Percentiles rank a stretch among this genome's conserved stretches.
Conservation (phyloP, 1,140 invertebrate species). For the Anoplophora glabripennis region DNA sequence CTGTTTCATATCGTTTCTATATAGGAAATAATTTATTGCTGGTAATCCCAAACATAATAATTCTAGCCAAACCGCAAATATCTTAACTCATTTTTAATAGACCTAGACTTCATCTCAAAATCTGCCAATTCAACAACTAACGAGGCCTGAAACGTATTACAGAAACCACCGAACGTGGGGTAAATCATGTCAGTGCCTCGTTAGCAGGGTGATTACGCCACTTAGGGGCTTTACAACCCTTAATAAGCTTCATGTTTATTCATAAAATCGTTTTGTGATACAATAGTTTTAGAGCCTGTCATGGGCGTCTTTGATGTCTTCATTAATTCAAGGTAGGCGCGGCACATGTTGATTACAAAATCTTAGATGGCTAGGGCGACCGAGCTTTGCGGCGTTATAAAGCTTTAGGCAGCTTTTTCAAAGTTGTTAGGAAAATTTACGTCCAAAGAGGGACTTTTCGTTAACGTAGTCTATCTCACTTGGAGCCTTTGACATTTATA, state of each 20-base stretch:
- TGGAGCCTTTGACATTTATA: no score
- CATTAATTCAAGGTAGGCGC: constrained; percentile 25
- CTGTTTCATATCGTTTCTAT: no score
- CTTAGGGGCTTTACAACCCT: constrained; percentile 5
- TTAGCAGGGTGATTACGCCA: constrained; percentile 10
- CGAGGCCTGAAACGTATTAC: no score
- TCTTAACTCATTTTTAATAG: no score
- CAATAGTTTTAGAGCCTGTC: constrained; percentile 23
- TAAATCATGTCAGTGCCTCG: constrained; percentile 10
- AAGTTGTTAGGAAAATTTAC: constrained; percentile 17
- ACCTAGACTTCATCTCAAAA: no score
- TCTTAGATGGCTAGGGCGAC: not conserved
- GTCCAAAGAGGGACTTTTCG: not conserved
- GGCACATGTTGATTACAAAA: constrained; percentile 24
- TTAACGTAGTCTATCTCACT: not conserved
- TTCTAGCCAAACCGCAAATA: no score
- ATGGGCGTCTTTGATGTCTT: constrained; percentile 23
- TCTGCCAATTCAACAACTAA: no score
- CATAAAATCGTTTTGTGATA: constrained; percentile 24
- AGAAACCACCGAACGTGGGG: no score
- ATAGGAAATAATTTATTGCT: no score
- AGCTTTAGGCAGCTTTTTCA: not conserved
- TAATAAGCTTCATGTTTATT: constrained; percentile 29
- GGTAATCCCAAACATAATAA: no score
- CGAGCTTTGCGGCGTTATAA: constrained; percentile 15